phyloP scores from a whole-genome alignment of 2,888 invertebrate species.

The Congeria kusceri region DNA sequence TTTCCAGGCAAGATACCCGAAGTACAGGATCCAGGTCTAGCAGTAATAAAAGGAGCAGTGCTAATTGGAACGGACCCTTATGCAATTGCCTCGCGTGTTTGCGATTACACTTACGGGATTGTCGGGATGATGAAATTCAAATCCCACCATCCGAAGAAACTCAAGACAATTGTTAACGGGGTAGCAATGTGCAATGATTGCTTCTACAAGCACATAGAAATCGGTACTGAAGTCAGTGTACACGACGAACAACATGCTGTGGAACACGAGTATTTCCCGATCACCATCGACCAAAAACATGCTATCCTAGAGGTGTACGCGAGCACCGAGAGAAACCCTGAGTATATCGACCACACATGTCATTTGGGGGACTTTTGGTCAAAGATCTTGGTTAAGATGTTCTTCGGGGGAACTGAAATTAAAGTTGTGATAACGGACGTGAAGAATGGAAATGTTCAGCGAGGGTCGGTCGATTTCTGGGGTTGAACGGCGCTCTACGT shows the following conservation, averaged over 20 bases:
- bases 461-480: too few species aligned
- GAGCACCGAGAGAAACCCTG: slow-evolving; percentile 28
- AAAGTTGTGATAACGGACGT: too few species aligned
- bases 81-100: slow-evolving; percentile 31
- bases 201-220: slow-evolving; percentile 40
- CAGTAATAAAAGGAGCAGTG: slow-evolving; percentile 52
- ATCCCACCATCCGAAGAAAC: slow-evolving; percentile 14
- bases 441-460: too few species aligned
- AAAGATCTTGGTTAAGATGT: too few species aligned
- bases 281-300: slow-evolving; percentile 20
- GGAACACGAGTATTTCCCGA: slow-evolving; percentile 39
- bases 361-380: too few species aligned
- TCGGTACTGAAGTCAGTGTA: slow-evolving; percentile 29
- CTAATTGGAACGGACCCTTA: slow-evolving; percentile 31
- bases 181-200: slow-evolving; percentile 33
- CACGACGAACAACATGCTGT: slow-evolving; percentile 12
- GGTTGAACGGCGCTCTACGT: too few species aligned
- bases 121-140: slow-evolving; percentile 20
- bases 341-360: slow-evolving; percentile 26
- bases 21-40: slow-evolving; percentile 29
- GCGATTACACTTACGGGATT: slow-evolving; percentile 47
- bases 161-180: neutral
- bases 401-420: too few species aligned
- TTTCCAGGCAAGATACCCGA: slow-evolving; percentile 9
- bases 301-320: slow-evolving; percentile 52